A percentile compares a stretch with the other conserved stretches of the same genome.
phyloP scores from a whole-genome alignment of 2,888 invertebrate species.

The Nephrocerus scutellatus region DNA sequence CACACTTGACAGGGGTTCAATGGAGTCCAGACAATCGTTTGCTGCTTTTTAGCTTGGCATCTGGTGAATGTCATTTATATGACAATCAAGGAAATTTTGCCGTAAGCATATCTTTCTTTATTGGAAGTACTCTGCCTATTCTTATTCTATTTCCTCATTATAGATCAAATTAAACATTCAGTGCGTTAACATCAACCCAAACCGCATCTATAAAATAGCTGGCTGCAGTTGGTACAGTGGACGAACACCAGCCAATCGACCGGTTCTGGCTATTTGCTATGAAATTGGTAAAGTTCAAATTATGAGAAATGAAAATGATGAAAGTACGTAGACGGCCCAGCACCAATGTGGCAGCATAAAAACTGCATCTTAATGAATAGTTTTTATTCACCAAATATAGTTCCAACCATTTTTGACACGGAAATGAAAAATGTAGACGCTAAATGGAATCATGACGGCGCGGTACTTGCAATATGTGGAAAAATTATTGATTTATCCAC shows the following conservation, averaged over 20 bases:
- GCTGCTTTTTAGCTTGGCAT: constrained; percentile 80
- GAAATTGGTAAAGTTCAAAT: constrained; percentile 80
- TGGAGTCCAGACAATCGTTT: constrained; percentile 95
- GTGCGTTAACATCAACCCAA: constrained; percentile 47
- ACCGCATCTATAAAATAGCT: constrained; percentile 59
- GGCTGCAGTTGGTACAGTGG: constrained; percentile 86
- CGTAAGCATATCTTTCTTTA: constrained; percentile 44
- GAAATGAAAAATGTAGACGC: constrained; percentile 74
- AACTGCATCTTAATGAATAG: background rate
- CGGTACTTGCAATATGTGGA: constrained; percentile 82
- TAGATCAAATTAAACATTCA: constrained; percentile 73
- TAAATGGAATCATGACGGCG: constrained; percentile 91
- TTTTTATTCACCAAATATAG: constrained; percentile 47
- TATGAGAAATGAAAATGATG: constrained; percentile 84
- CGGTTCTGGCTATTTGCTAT: constrained; percentile 80
- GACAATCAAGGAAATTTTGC: constrained; percentile 84
- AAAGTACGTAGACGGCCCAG: constrained; percentile 60
- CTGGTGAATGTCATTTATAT: constrained; percentile 90
- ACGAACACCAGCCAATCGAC: constrained; percentile 63
- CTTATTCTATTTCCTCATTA: constrained; percentile 1
- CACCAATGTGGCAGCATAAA: background rate
- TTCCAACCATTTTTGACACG: constrained; percentile 74
- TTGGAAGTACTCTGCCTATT: background rate
- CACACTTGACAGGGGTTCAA: constrained; percentile 75
- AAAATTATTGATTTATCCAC: constrained; percentile 45